A percentile compares a stretch with the other conserved stretches of the same genome.
phyloP scores from a whole-genome alignment of 2,113 vertebrate species.

The Tiliqua scincoides region DNA sequence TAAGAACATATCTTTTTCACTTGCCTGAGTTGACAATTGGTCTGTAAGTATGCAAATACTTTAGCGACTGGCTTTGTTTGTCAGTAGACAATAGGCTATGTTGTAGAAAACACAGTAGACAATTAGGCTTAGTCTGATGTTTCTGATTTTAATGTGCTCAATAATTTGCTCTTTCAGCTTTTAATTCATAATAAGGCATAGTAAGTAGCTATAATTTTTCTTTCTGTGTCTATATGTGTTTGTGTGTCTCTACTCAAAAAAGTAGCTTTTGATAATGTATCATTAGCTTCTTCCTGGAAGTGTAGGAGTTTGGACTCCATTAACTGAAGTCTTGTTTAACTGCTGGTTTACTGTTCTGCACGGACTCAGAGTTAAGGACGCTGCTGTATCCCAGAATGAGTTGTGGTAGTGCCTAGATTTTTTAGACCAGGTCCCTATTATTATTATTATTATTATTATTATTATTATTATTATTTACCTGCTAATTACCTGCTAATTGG shows the following conservation, averaged over 20 bases:
- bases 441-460: no score
- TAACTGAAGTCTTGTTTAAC: background rate
- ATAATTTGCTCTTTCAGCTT: background rate
- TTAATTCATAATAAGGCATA: background rate
- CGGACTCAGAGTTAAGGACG: background rate
- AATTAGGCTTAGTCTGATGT: background rate
- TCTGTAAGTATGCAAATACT: background rate
- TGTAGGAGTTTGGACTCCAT: background rate
- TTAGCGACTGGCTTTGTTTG: background rate
- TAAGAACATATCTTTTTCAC: background rate
- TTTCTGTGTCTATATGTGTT: background rate
- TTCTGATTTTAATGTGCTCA: background rate
- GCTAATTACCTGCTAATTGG: no score
- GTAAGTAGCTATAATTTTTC: background rate
- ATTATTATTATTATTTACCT: no score
- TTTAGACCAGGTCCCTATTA: background rate
- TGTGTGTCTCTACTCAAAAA: background rate
- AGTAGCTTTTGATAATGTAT: background rate
- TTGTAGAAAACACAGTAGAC: no score
- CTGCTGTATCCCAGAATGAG: background rate
- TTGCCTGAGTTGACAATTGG: background rate
- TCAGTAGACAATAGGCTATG: background rate
- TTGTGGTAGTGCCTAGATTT: background rate
- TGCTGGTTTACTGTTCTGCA: background rate
- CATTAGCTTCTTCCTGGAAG: background rate